A percentile compares a stretch with the other conserved stretches of the same genome.
phyloP scores from a whole-genome alignment of 2,113 vertebrate genomes.

The Charadrius vociferus region DNA sequence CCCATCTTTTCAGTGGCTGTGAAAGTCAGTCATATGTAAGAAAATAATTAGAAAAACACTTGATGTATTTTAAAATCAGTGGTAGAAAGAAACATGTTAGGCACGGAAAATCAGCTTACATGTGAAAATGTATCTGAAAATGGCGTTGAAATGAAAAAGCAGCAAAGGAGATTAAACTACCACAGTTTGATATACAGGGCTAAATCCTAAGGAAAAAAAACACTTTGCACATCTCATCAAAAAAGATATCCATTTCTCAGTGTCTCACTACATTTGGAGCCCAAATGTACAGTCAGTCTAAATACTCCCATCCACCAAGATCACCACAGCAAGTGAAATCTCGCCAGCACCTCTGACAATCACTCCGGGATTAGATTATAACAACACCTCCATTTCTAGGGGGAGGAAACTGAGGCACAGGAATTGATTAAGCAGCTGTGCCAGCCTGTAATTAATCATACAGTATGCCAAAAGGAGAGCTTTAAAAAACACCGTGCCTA shows the following conservation, averaged over 20 bases:
- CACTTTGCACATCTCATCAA: not conserved
- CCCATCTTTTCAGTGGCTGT: not conserved
- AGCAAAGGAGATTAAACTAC: not conserved
- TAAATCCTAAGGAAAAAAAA: not conserved
- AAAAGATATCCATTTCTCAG: not conserved
- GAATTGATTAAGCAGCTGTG: not conserved
- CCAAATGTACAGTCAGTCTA: not conserved
- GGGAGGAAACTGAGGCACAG: not conserved
- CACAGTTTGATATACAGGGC: not conserved
- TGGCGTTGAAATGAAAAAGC: not conserved
- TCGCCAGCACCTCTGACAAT: not conserved
- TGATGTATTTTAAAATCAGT: not conserved
- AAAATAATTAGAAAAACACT: not conserved
- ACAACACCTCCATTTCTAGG: not conserved
- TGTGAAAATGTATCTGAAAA: conserved; percentile 3
- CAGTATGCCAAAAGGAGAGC: not conserved
- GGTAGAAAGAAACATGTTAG: not conserved
- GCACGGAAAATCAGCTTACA: not conserved
- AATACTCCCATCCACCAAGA: not conserved
- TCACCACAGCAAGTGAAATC: not conserved
- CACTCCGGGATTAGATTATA: not conserved
- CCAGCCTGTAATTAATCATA: not conserved
- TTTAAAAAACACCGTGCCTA: not conserved
- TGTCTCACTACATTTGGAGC: not conserved
- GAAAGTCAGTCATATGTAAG: not conserved